Base-by-base conservation (phyloP, 2,113 vertebrate genomes). In the Abramis brama region DNA sequence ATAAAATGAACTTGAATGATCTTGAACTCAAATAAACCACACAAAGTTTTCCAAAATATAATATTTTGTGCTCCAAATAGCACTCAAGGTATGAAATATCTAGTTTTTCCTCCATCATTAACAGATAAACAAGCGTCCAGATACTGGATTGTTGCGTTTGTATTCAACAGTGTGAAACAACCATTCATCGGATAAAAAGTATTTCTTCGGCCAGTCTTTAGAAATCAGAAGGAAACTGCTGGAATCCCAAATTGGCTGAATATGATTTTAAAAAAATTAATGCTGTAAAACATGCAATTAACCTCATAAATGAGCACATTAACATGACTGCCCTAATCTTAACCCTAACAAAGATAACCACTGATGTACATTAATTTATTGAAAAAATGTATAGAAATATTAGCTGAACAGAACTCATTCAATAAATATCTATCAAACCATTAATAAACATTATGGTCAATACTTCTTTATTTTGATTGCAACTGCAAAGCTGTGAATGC, bases 301-400 rank as follows among this genome's bases (percentile, higher is more conserved):
- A 43, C 21, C 70, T 73, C 9, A 73, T 43, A 73, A 43, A n/a
- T 73, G 70, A 73, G 39, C 36, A 71, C 36, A 73, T 73, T 73
- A n/a, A 43, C 70, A 43, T 6, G 70, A n/a, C 19, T 73, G 70
- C 36, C 21, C 70, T 43, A 19, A 73, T 43, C 70, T 73, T 21
- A 43, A 43, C 21, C 17, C 70, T 12, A 13, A 73, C 70, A 73
- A 43, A 43, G 9, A 73, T 43, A 36, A 73, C 36, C 68, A 71
- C 36, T 43, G 33, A n/a, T 23, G 9, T 39, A 70, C 33, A 11
- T 21, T 36, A 1, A 70, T 70, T 21, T 68, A 68, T 9, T 36
- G 33, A 55, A 36, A 36, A 4, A 39, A 39, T 12, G 6, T 43
- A 43, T 2, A 43, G 36, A 73, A 43, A 43, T 43, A n/a, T 12